Conservation (phyloP, 2,113 vertebrate species). For the Poeciliopsis occidentalis region DNA sequence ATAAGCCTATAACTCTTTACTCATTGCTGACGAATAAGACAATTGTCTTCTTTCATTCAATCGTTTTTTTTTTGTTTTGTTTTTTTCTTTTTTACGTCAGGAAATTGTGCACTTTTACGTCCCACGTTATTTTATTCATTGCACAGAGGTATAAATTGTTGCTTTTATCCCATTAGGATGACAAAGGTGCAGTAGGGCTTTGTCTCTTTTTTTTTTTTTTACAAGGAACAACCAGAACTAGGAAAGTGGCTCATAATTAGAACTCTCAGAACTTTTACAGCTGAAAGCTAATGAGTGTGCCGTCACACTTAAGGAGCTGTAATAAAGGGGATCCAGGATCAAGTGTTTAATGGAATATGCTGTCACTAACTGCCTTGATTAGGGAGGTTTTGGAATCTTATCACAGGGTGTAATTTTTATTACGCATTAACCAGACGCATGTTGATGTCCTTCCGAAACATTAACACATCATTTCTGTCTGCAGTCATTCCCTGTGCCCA, state of each 20-base stretch:
- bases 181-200: not conserved
- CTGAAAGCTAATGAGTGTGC: not conserved
- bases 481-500: not conserved
- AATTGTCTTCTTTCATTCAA: slow-evolving; percentile 6
- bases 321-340: not conserved
- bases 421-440: slow-evolving; percentile 1
- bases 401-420: slow-evolving; percentile 4
- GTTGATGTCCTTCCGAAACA: not conserved
- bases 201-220: slow-evolving; percentile 11
- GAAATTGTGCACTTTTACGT: slow-evolving; percentile 15
- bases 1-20: slow-evolving; percentile 28
- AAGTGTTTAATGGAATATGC: not conserved
- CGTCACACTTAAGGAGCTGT: not conserved
- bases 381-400: not conserved
- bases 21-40: slow-evolving; percentile 44
- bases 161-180: slow-evolving; percentile 30
- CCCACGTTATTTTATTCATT: slow-evolving; percentile 29
- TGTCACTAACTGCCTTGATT: slow-evolving; percentile 10
- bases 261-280: not conserved
- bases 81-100: slow-evolving; percentile 5
- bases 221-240: not conserved
- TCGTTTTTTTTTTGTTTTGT: not conserved
- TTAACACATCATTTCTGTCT: not conserved
- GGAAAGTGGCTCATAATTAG: slow-evolving; percentile 18
- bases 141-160: slow-evolving; percentile 35